Evolutionary conservation across 2,888 invertebrate species (phyloP).

Genomic region (Actias luna): DNA sequence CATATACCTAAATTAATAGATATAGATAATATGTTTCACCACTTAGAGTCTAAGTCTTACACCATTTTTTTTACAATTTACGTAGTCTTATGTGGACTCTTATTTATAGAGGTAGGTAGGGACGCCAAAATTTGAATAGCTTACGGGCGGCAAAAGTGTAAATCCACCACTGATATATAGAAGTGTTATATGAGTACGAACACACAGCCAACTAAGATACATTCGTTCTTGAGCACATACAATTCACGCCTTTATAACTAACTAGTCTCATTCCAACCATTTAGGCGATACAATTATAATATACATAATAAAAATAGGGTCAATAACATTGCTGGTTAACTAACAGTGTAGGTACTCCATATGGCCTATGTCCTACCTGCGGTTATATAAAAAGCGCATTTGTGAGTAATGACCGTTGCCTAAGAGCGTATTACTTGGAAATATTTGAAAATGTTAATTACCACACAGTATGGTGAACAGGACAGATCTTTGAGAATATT

Average conservation of each 20-base stretch:
- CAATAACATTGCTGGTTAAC: neutral
- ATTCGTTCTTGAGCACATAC: neutral
- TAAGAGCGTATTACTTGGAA: neutral
- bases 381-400: conserved; percentile 1
- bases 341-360: neutral
- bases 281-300: conserved; percentile 1
- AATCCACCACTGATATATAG: too few species aligned
- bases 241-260: neutral
- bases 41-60: too few species aligned
- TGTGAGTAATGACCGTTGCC: neutral
- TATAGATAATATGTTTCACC: too few species aligned
- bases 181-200: neutral
- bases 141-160: too few species aligned
- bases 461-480: neutral
- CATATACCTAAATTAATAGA: too few species aligned
- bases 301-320: conserved; percentile 1
- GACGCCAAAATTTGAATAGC: too few species aligned
- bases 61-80: too few species aligned
- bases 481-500: neutral
- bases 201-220: neutral
- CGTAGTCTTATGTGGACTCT: too few species aligned
- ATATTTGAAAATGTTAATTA: neutral
- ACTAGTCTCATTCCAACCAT: neutral
- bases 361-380: neutral
- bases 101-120: too few species aligned